phyloP scores from a whole-genome alignment of 2,113 vertebrate genomes.

The Xerus inauris region DNA sequence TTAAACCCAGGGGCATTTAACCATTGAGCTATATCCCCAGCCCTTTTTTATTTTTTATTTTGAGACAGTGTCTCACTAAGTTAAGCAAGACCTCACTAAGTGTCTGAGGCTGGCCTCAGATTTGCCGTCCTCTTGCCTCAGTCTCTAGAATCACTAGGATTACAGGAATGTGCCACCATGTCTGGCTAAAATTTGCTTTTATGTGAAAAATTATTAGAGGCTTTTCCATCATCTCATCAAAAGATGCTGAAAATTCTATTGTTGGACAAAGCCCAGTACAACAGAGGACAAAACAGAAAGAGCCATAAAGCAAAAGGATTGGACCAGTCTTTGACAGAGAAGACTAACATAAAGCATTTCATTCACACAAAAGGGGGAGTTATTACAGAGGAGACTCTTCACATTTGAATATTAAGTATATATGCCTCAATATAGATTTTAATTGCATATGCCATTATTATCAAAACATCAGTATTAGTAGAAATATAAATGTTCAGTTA shows the following conservation, averaged over 20 bases:
- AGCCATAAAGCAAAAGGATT: slow-evolving; percentile 1
- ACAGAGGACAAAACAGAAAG: background rate
- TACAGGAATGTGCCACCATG: too few species aligned
- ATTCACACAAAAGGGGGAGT: background rate
- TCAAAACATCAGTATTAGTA: slow-evolving; percentile 1
- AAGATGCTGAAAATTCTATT: background rate
- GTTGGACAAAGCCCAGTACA: background rate
- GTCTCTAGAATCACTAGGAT: too few species aligned
- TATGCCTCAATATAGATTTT: background rate
- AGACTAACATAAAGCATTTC: background rate
- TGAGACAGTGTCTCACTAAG: too few species aligned
- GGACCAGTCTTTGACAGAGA: background rate
- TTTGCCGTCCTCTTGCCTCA: too few species aligned
- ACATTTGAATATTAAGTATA: background rate
- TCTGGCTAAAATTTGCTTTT: background rate
- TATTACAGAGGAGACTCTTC: background rate
- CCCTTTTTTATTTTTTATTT: too few species aligned
- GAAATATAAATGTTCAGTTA: background rate
- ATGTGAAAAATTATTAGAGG: background rate
- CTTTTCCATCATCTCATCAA: background rate
- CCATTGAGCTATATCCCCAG: too few species aligned
- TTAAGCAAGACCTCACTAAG: too few species aligned
- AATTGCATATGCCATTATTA: background rate
- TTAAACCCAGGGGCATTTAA: too few species aligned
- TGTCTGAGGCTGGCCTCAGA: too few species aligned